Evolutionary conservation across 64 coral and sea anemone species (phyloP).

Genomic region (Astreopora myriophthalma): DNA sequence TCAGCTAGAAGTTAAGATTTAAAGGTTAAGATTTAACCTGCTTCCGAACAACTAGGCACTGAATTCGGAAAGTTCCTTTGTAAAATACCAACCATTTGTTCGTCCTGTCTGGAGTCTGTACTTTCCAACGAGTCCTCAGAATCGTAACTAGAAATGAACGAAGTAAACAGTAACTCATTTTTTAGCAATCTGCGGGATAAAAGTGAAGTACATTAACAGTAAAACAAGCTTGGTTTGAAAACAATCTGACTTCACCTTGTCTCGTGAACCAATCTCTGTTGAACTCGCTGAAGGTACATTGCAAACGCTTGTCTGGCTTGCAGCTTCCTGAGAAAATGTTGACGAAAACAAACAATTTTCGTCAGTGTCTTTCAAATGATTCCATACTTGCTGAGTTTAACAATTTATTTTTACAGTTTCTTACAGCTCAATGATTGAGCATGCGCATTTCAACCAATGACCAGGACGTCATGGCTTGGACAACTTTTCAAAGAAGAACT

Average conservation of each 20-base stretch:
- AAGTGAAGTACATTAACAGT: background rate
- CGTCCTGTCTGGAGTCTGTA: constrained; percentile 66
- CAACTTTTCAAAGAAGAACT: too few species aligned
- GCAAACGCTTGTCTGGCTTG: constrained; percentile 96
- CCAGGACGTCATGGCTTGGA: too few species aligned
- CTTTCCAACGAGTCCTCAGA: constrained; percentile 74
- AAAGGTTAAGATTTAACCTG: too few species aligned
- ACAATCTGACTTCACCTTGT: constrained; percentile 56
- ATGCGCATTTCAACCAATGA: too few species aligned
- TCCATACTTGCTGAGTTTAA: too few species aligned
- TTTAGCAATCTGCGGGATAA: too few species aligned
- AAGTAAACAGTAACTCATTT: too few species aligned
- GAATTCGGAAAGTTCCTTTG: background rate
- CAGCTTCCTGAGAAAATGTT: constrained; percentile 58
- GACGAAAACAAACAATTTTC: background rate
- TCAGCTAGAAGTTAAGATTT: too few species aligned
- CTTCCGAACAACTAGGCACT: too few species aligned
- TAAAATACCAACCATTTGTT: constrained; percentile 81
- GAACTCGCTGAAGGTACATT: constrained; percentile 96
- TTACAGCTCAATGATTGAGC: too few species aligned
- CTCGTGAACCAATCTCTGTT: constrained; percentile 86
- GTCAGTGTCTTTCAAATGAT: background rate
- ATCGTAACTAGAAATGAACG: constrained; percentile 65
- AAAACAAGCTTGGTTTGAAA: background rate
- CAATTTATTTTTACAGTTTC: too few species aligned